Evolutionary conservation across 2,113 vertebrate species (phyloP), one percentile per base, ranked within the genome.

Genomic region (Sceloporus tristichus): DNA sequence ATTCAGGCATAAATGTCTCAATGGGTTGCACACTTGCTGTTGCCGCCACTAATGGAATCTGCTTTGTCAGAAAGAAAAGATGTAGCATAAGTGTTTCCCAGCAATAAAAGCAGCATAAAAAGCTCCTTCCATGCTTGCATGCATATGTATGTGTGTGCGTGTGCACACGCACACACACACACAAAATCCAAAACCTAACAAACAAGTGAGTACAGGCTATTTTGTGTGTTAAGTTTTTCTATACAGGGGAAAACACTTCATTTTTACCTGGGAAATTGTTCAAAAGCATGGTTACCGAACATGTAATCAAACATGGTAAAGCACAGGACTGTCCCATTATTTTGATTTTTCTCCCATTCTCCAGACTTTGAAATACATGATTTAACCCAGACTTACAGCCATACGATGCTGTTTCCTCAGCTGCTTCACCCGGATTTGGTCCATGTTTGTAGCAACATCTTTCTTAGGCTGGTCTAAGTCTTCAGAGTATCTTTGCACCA

Each of bases 361-460:
- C 38, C 38, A n/a, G 56, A 80, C 78, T 34, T 80, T 19, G 25
- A 21, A 66, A 40, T 71, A 71, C 71, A 85, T 68, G 70, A 4
- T 0, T 0, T 2, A 59, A 38, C 66, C n/a, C 85, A 88, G 86
- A 94, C 98, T 98, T 96, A 99, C 99, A 81, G 98, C 99, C 99
- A 99, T 99, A 87, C 99, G 98, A 94, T 99, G 99, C 92, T 99
- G 98, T 94, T 98, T 99, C 59, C 98, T 98, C 8, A 99, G 97
- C 87, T 98, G 97, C 94, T 97, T 98, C 91, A 99, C 98, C 42
- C 99, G 95, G 88, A 99, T 97, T 94, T 98, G 98, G 96, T 99
- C 99, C 98, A 99, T 96, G 91, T 94, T 96, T 90, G 97, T 92
- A 40, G 98, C 98, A 66, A 99, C 94, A 1, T 98, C 98, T 93